Evolutionary conservation across 2,113 vertebrate species (phyloP), one percentile per base, ranked within the genome.

Genomic region (Strix aluco): DNA sequence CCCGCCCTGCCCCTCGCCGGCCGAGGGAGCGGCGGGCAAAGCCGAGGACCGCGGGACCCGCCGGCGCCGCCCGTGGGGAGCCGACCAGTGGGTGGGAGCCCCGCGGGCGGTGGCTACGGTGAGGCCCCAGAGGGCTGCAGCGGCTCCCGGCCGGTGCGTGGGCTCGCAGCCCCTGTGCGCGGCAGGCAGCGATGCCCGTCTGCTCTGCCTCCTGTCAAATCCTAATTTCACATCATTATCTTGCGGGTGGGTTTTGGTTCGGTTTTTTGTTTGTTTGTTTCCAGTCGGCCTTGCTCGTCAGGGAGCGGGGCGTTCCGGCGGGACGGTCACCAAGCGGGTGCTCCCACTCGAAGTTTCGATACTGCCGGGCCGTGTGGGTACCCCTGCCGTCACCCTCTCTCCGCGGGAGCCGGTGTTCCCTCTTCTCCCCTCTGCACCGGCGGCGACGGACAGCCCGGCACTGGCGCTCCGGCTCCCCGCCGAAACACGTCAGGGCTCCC

Each of bases 261-360:
- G 9, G 10, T 59, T 22, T 14, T 15, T 59, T 46, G 17, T 15
- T 49, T 26, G 10, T 30, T 27, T 25, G 5, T 71, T 81, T 63
- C n/a, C 32, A 22, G 34, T 10, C 18, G 61, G 52, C 21, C 14
- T 83, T 27, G 17, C 5, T 23, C 7, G 3, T 9, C 58, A 23
- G 30, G 34, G 7, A 73, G 14, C 1, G 4, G 34, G 46, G 5
- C 4, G 1, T 27, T 23, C 14, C 14, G 3, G 40, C 2, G 4
- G 36, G 15, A 22, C 5, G 2, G 21, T 10, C 15, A 18, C 6
- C 0, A 0, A 2, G 10, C 1, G 2, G 5, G 3, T 38, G 18
- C 10, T 71, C 8, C 17, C 62, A 5, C 21, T 58, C 2, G 9
- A 51, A 12, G 4, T 26, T 46, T 26, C 8, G 2, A 8, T 23